Percentiles rank a stretch among this genome's conserved stretches.
Evolutionary conservation across 2,797 vertebrate genomes (phyloP).

Genomic region (Pteronotus mesoamericanus): DNA sequence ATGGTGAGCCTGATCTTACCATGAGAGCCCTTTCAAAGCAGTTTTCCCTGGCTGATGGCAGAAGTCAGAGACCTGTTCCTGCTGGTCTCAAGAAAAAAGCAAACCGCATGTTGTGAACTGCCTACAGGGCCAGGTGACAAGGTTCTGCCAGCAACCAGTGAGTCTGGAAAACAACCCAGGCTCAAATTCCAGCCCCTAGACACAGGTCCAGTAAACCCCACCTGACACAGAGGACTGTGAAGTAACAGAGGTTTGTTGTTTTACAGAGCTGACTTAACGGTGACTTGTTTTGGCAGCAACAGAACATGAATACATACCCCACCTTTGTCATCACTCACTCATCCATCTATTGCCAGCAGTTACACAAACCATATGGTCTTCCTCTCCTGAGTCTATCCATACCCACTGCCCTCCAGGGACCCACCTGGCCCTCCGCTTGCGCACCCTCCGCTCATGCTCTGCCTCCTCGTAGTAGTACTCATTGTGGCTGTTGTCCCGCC

Average conservation of each 20-base stretch:
- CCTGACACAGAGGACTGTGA: not conserved
- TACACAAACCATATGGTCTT: not conserved
- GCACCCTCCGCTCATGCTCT: constrained; percentile 91
- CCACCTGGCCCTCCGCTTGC: constrained; percentile 93
- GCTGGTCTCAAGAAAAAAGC: not conserved
- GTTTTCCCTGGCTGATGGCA: not conserved
- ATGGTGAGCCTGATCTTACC: not conserved
- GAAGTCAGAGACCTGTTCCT: not conserved
- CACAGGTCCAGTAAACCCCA: not conserved
- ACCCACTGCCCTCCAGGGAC: not conserved
- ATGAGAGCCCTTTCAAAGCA: not conserved
- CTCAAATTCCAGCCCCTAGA: not conserved
- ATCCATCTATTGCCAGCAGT: not conserved
- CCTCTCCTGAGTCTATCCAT: not conserved
- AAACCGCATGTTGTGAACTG: not conserved
- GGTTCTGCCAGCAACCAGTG: not conserved
- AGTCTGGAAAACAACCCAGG: not conserved
- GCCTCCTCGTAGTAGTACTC: constrained; percentile 97
- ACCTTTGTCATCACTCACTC: fast-evolving
- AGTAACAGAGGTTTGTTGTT: not conserved
- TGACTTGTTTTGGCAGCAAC: not conserved
- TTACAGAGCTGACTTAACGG: not conserved
- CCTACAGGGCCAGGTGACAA: not conserved
- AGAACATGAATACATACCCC: not conserved
- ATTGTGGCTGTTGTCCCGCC: constrained; percentile 93